phyloP scores from a whole-genome alignment of 2,888 invertebrate species.

The Pterobdella sp. region DNA sequence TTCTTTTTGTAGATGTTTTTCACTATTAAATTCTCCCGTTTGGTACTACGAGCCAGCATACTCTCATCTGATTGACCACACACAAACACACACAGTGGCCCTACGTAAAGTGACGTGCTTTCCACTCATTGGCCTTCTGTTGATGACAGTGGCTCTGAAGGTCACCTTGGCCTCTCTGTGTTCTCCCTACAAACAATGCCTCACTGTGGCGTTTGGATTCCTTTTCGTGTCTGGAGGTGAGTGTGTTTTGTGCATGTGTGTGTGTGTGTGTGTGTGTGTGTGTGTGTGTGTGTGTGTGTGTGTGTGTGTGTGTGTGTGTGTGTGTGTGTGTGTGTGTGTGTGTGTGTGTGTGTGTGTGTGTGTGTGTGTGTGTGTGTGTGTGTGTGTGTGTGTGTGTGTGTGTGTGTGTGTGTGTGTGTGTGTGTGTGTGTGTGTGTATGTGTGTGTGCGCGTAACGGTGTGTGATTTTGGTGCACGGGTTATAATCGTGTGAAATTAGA shows the following conservation, averaged over 20 bases:
- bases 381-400: slow-evolving; percentile 9
- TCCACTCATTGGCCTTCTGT: slow-evolving; percentile 46
- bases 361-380: slow-evolving; percentile 16
- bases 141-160: slow-evolving; percentile 46
- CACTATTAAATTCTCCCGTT: background rate
- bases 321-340: slow-evolving; percentile 14
- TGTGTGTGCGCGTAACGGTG: background rate
- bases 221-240: slow-evolving; percentile 49
- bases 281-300: slow-evolving; percentile 17
- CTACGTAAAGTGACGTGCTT: slow-evolving; percentile 47
- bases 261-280: slow-evolving; percentile 4
- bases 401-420: slow-evolving; percentile 13
- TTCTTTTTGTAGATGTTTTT: no score
- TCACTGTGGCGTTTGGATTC: slow-evolving; percentile 49
- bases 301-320: slow-evolving; percentile 16
- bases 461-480: no score
- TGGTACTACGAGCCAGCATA: no score
- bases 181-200: slow-evolving; percentile 45
- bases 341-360: slow-evolving; percentile 8
- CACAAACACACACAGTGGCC: slow-evolving; percentile 42
- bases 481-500: no score
- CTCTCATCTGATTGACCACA: background rate
- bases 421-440: background rate
- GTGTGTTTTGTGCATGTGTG: slow-evolving; percentile 32
- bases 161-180: slow-evolving; percentile 49